Evolutionary conservation across 1,140 invertebrate genomes (phyloP), one percentile per base, ranked within the genome.

Genomic region (Ceratitis capitata): DNA sequence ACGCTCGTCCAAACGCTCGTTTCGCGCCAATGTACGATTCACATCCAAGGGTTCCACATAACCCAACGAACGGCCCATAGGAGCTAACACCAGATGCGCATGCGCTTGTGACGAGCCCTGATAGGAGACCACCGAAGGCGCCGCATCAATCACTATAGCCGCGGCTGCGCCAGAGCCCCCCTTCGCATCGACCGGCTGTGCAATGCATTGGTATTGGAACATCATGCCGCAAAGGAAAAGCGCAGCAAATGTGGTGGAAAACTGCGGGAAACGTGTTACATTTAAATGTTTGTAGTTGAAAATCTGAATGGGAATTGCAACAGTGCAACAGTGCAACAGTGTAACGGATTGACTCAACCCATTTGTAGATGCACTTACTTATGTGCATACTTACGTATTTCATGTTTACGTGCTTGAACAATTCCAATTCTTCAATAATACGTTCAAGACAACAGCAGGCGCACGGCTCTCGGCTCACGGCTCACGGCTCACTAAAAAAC

Each of bases 31-130:
- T 10, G 90, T 91, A 7, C 87, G 89, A 88, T 91, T 91, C 0
- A 91, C 85, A 86, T 91, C 90, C 23, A 89, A 89, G 10, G 90
- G 90, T 64, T 89, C 89, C 85, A 91, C 89, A 86, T 91, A 91
- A 51, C 90, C 90, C 53, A 91, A 45, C 0, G 90, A 86, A 14
- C 90, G 86, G 12, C 90, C 90, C 88, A 91, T 91, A 12, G 90
- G 90, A 1, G 90, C 89, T 7, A 91, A 88, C 2, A 91, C 90
- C 26, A 91, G 89, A 35, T 89, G 88, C 39, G 90, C 89, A 85
- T 90, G 88, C 4, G 88, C 85, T 69, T 91, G 89, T 3, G 89
- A 89, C 12, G 90, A 91, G 12, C 90, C 90, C 85, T 91, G 90
- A 82, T 91, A 91, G 74, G 90, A 88, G 82, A 91, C 90, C 49